Evolutionary conservation across 2,797 vertebrate genomes (phyloP).

Genomic region (Cossypha dichroa): DNA sequence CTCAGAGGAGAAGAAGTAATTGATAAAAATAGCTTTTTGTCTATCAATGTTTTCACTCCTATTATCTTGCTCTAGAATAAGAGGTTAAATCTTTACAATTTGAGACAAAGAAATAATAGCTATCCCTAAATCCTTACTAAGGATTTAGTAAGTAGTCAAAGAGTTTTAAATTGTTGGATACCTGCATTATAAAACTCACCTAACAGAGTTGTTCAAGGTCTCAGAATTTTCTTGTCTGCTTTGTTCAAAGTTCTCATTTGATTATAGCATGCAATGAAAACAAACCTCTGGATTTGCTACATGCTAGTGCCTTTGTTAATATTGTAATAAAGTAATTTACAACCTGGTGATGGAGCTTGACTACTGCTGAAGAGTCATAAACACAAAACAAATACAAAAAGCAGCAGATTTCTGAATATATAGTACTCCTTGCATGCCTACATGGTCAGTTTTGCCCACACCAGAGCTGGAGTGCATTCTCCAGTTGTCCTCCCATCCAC

Average conservation of each 20-base stretch:
- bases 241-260: not conserved
- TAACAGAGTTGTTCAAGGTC: not conserved
- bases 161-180: not conserved
- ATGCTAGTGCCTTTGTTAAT: not conserved
- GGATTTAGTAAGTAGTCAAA: not conserved
- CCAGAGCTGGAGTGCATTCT: not conserved
- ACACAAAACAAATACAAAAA: not conserved
- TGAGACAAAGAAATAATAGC: not conserved
- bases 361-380: not conserved
- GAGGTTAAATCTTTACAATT: constrained; percentile 10
- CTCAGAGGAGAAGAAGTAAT: constrained; percentile 49
- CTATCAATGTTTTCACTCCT: not conserved
- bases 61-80: constrained; percentile 27
- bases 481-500: not conserved
- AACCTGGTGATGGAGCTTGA: not conserved
- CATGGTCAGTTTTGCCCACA: not conserved
- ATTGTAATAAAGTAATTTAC: not conserved
- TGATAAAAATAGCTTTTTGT: constrained; percentile 40
- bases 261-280: not conserved
- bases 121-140: not conserved
- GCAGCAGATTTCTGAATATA: not conserved
- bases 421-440: not conserved
- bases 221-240: not conserved
- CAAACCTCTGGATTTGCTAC: not conserved
- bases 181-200: not conserved